Base-by-base conservation (phyloP, 2,888 invertebrate genomes). In the Erpobdella octoculata region DNA sequence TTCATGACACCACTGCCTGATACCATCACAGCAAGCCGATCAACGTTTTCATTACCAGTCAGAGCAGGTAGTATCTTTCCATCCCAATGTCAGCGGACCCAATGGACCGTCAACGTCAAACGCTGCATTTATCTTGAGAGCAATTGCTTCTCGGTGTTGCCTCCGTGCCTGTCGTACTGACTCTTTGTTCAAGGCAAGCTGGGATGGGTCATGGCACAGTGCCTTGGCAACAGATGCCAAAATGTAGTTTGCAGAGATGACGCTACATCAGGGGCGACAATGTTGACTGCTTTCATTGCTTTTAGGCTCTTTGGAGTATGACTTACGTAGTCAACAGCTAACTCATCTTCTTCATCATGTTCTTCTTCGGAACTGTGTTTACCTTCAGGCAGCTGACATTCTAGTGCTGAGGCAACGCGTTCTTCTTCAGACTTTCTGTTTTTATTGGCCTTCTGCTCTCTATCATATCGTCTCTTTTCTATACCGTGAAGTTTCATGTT, bases 121-220 rank as follows among this genome's bases (percentile, higher is more conserved):
- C 12, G 2, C 3, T 36, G 18, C 21, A 15, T 21, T n/a, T 37
- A 67, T 21, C 3, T 2, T 28, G 25, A 35, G 15, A 18, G 59
- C 35, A 31, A 28, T 58, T 53, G 28, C 59, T 59, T 36, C 28
- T 58, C 58, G 2, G 85, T 38, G 88, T 90, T 76, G 86, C 91
- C 15, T 89, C 89, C 72, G 86, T 86, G 71, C 93, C 95, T 28
- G 85, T 94, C 15, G 88, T 96, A 64, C 94, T 95, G 82, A 89
- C 95, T 12, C 87, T 96, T 68, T 48, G 48, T 3, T 48, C 48
- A 48, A 48, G 5, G 12, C 48, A 48, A 48, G 48, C 12, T 48
- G 12, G 25, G 48, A 48, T 48, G 48, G 48, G 25, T 48, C 48
- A 3, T 48, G 48, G 41, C 41, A 9, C 41, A 41, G 41, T 12